Evolutionary conservation across 2,113 vertebrate species (phyloP), one percentile per base, ranked within the genome.

Genomic region (Prochilodus magdalenae): DNA sequence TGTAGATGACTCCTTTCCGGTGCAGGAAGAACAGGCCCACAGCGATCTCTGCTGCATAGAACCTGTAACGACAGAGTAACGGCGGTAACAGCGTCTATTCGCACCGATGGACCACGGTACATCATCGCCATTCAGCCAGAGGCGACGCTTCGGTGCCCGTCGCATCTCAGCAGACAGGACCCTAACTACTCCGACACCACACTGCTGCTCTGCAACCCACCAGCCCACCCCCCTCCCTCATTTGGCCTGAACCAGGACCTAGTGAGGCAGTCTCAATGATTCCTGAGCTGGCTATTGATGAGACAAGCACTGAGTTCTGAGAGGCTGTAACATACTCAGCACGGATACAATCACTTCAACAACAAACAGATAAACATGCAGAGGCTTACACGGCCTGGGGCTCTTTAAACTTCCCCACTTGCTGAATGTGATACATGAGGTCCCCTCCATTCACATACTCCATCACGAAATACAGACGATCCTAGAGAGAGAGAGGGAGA

Each of bases 351-450:
- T 55, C 53, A 14, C 22, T 55, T 13, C 2, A 55, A 16, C 53
- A 20, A 55, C 53, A 55, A 55, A 22, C 20, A 20, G 20, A 3
- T 22, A 6, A 22, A 22, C 16, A 22, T 3, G 49, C 13, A 1
- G 53, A 22, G 79, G 92, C 97, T 97, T 94, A 98, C 97, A 98
- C 97, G 92, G 97, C 97, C 88, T 98, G 97, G 6, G 97, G 97
- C 83, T 98, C 97, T 91, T 98, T 98, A 88, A 98, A 98, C 81
- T 97, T 98, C 65, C 97, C 96, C 71, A 97, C 96, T 96, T 98
- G 97, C 90, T 99, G 97, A 70, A 99, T 99, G 91, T 99, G 97
- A 79, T 98, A 99, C 97, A 99, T 99, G 86, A 99, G 96, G 83
- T 99, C 97, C 27, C 97, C 97, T 0, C 97, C 97, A 0, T 95